A percentile compares a stretch with the other conserved stretches of the same genome.
Conservation (phyloP, 2,797 vertebrate species). For the Rallus crepitans region DNA sequence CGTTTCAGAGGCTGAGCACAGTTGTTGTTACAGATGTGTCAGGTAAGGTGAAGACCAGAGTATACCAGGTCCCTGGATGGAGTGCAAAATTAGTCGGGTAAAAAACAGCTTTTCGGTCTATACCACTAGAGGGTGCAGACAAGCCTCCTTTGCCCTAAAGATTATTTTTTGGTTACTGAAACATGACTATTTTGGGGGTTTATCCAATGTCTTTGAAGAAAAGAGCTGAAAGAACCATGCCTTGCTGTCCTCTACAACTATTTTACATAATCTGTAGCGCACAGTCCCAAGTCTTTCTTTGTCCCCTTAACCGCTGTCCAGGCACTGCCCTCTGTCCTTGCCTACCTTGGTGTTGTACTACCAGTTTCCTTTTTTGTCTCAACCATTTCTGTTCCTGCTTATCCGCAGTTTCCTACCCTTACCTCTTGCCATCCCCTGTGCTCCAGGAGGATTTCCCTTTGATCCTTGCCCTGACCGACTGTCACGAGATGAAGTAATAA, state of each 20-base stretch:
- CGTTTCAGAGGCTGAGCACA: background rate
- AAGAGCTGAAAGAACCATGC: background rate
- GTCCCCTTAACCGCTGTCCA: background rate
- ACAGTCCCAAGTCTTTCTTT: background rate
- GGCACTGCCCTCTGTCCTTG: rapidly evolving
- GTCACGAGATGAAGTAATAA: background rate
- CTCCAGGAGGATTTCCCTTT: background rate
- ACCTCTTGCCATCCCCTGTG: background rate
- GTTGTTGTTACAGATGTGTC: background rate
- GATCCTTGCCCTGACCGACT: background rate
- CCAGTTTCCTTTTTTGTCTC: background rate
- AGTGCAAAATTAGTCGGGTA: background rate
- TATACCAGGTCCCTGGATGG: background rate
- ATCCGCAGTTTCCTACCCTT: background rate
- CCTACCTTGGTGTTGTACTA: rapidly evolving
- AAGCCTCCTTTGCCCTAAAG: background rate
- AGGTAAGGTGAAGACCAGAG: background rate
- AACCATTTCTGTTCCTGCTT: background rate
- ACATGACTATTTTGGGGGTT: background rate
- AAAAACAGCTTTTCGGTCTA: background rate
- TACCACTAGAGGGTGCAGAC: constrained; percentile 29
- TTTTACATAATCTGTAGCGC: background rate
- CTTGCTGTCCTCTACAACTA: background rate
- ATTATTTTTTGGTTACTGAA: background rate
- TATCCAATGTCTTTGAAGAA: background rate